phyloP scores from a whole-genome alignment of 2,113 vertebrate genomes.

The Zosterops hypoxanthus region DNA sequence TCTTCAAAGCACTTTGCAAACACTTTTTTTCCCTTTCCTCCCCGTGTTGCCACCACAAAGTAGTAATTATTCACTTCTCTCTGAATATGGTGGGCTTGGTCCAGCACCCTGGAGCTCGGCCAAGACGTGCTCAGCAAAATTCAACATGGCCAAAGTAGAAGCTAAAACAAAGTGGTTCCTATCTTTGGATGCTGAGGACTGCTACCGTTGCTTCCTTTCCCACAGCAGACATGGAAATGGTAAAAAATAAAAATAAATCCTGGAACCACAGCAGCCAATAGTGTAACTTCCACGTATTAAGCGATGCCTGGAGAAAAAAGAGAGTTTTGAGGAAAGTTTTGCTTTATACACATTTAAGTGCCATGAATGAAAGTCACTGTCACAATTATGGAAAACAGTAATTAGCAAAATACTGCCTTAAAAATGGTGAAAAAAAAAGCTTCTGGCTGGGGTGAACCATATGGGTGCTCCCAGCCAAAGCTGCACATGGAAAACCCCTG shows the following conservation, averaged over 20 bases:
- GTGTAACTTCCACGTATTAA: neutral
- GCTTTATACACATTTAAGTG: neutral
- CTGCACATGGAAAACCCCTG: neutral
- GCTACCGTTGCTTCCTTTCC: neutral
- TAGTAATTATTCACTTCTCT: constrained; percentile 30
- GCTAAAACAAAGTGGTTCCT: constrained; percentile 26
- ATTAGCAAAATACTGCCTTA: neutral
- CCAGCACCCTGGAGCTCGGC: neutral
- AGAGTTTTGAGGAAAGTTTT: neutral
- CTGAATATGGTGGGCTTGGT: constrained; percentile 8
- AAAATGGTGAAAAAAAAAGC: neutral
- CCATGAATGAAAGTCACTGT: neutral
- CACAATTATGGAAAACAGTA: neutral
- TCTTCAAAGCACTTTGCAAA: constrained; percentile 32
- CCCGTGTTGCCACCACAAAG: neutral
- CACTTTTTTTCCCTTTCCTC: neutral
- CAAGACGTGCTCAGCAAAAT: neutral
- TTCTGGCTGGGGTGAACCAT: neutral
- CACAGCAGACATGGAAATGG: neutral
- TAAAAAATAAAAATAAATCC: constrained; percentile 28
- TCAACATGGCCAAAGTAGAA: neutral
- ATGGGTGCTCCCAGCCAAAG: neutral
- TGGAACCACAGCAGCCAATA: neutral
- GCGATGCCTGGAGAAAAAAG: neutral
- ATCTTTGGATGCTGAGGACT: neutral